Percentiles rank a stretch among this genome's conserved stretches.
Conservation (phyloP, 2,113 vertebrate genomes). For the Stigmatopora argus region DNA sequence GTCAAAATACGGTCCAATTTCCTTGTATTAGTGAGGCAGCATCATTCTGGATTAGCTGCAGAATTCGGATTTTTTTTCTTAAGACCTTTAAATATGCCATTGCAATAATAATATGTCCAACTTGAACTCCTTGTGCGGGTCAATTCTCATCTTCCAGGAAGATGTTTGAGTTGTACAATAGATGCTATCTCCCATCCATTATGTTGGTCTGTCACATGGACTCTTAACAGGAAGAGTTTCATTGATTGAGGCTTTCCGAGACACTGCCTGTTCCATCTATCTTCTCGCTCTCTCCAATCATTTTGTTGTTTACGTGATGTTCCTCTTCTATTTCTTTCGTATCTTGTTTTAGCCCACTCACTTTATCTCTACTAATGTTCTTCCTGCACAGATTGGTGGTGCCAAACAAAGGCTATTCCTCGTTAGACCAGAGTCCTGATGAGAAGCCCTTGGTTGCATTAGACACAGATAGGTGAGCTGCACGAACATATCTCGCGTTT, state of each 20-base stretch:
- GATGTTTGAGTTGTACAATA: background rate
- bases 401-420: conserved; percentile 97
- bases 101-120: too few relatives aligned
- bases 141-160: background rate
- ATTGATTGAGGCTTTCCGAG: conserved; percentile 34
- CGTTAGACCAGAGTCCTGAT: conserved; percentile 96
- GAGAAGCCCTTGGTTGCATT: conserved; percentile 96
- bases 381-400: conserved; percentile 81
- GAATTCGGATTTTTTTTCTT: too few relatives aligned
- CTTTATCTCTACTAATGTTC: background rate
- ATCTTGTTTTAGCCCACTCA: background rate
- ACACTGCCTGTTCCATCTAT: conserved; percentile 17
- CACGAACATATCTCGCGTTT: background rate
- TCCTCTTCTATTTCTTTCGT: conserved; percentile 3
- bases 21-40: too few relatives aligned
- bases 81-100: too few relatives aligned
- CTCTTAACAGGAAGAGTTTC: conserved; percentile 4
- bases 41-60: too few relatives aligned
- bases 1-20: too few relatives aligned
- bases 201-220: conserved; percentile 1
- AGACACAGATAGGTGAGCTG: conserved; percentile 91
- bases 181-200: conserved; percentile 6
- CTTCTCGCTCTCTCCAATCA: conserved; percentile 8
- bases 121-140: background rate
- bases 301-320: conserved; percentile 16